Percentiles rank a stretch among this genome's conserved stretches.
phyloP scores from a whole-genome alignment of 2,888 invertebrate species.

The Acrobasis suavella region DNA sequence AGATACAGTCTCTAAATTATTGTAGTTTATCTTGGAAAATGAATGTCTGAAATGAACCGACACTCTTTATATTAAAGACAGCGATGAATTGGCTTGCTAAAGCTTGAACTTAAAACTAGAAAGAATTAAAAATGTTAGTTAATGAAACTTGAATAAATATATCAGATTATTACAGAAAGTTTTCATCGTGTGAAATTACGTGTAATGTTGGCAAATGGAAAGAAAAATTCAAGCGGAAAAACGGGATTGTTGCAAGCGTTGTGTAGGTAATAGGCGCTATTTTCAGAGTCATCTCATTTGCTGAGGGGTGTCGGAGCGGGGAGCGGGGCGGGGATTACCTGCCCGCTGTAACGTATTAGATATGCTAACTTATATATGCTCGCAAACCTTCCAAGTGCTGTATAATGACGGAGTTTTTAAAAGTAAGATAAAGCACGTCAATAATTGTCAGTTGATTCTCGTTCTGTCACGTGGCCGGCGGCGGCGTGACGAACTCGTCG shows the following conservation, averaged over 20 bases:
- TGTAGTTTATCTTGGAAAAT: too few species aligned
- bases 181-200: background rate
- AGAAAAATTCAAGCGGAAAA: background rate
- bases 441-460: too few species aligned
- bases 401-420: too few species aligned
- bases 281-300: constrained; percentile 15
- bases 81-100: too few species aligned
- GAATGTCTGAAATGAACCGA: too few species aligned
- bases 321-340: background rate
- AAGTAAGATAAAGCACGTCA: too few species aligned
- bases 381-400: background rate
- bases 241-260: background rate
- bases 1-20: too few species aligned
- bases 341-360: background rate
- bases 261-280: background rate
- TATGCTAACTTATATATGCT: background rate
- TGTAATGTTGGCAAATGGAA: background rate
- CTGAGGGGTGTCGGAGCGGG: background rate
- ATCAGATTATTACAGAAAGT: background rate
- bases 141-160: background rate
- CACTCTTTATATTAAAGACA: too few species aligned
- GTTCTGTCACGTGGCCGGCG: too few species aligned
- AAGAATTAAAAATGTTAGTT: too few species aligned
- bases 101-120: too few species aligned
- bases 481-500: too few species aligned